Base-by-base conservation (phyloP, 2,888 invertebrate species). In the Melinopterus prodromus region DNA sequence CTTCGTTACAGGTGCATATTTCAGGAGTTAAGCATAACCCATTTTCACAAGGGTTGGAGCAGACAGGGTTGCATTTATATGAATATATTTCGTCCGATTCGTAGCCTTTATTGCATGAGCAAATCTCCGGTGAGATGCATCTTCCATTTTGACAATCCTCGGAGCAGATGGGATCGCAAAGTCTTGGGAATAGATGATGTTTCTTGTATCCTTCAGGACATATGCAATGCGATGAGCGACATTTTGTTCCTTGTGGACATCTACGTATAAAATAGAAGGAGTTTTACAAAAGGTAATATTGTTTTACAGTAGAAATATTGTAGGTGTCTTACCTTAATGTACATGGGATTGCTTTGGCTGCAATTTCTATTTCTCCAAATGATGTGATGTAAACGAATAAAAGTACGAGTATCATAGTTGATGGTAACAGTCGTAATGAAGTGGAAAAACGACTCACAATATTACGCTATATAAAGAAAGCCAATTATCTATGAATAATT, bases 71-170 rank as follows among this genome's bases (percentile, higher is more conserved):
- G n/a, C 78, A 78, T 16, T 38, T n/a, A 38, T 38, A 78, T 53
- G 12, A 36, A 6, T 81, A 80, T 4, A 80, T 26, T 15, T 77
- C 69, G 71, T 80, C 78, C 37, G 75, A 69, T 38, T 74, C 76
- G 77, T 87, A 88, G 6, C 87, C 87, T 0, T 78, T 14, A 37
- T 86, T 75, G 81, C 89, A 89, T 7, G 85, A 85, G 83, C 90
- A 90, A 6, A 83, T 83, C 16, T 87, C 82, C 0, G 87, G 87
- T 3, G 84, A 83, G 1, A 83, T 76, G 70, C 82, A 82, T 6
- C 16, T 79, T 6, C 90, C 89, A 79, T 89, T 85, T 5, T 82
- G 12, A 77, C 87, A 87, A 0, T 79, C 16, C 70, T 81, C 80
- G 4, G 78, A 77, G 75, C 87, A 87, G 26, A 81, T 81, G 14